phyloP scores from a whole-genome alignment of 2,113 vertebrate genomes.

The Pygoscelis antarcticus region DNA sequence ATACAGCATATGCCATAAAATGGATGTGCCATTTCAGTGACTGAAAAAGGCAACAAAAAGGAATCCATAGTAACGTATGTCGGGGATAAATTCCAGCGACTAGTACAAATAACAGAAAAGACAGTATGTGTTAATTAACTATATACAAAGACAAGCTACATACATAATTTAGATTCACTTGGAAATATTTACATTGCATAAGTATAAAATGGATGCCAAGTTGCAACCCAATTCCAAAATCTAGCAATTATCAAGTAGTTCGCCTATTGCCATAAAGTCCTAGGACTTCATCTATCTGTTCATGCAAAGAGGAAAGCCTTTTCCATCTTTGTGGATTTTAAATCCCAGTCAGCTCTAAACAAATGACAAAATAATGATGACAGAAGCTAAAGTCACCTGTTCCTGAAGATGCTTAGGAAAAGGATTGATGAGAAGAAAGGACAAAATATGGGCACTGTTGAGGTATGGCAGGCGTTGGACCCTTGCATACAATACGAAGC shows the following conservation, averaged over 20 bases:
- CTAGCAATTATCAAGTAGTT: background rate
- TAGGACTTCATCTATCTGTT: background rate
- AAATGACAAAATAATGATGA: background rate
- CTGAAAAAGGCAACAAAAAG: slow-evolving; percentile 41
- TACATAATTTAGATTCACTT: background rate
- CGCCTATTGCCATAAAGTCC: background rate
- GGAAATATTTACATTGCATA: background rate
- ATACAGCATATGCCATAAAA: background rate
- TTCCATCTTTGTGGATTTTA: background rate
- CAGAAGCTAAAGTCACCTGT: background rate
- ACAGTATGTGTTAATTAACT: background rate
- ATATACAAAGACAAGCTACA: background rate
- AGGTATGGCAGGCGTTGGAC: background rate
- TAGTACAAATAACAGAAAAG: background rate
- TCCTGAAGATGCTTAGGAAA: background rate
- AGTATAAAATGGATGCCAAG: background rate
- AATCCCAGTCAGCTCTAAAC: background rate
- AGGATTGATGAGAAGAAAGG: background rate
- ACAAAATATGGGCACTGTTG: background rate
- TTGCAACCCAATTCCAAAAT: background rate
- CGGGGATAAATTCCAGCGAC: background rate
- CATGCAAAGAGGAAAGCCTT: background rate
- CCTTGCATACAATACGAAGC: background rate
- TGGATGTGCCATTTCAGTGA: background rate
- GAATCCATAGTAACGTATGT: slow-evolving; percentile 32